phyloP scores from a whole-genome alignment of 2,113 vertebrate genomes.

The Ancistrus triradiatus region DNA sequence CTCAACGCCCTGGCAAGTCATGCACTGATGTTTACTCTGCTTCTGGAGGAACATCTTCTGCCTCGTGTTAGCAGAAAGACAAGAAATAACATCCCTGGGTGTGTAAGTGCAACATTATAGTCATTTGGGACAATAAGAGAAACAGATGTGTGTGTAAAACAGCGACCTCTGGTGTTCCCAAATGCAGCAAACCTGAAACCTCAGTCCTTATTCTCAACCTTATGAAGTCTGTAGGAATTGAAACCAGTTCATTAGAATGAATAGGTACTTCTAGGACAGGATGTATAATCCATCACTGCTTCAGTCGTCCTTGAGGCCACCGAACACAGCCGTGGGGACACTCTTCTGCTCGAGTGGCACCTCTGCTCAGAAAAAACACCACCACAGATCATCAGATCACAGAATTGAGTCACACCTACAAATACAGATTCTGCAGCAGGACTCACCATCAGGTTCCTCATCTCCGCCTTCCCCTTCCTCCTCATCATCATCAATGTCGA shows the following conservation, averaged over 20 bases:
- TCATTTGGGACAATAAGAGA: neutral
- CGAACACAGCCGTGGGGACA: conserved; percentile 82
- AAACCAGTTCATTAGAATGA: conserved; percentile 1
- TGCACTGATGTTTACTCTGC: too few species aligned
- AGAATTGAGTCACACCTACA: neutral
- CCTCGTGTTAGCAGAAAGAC: too few species aligned
- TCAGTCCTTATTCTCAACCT: neutral
- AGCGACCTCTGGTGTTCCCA: conserved; percentile 56
- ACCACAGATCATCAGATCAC: conserved; percentile 2
- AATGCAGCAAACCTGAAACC: neutral
- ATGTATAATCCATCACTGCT: neutral
- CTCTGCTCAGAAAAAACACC: conserved; percentile 63
- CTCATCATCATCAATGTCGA: conserved; percentile 80
- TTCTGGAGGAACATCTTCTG: too few species aligned
- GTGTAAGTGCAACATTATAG: neutral
- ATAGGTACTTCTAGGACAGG: neutral
- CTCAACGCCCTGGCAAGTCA: too few species aligned
- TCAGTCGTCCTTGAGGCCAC: conserved; percentile 85
- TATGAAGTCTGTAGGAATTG: neutral
- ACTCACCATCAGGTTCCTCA: conserved; percentile 80
- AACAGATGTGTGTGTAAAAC: conserved; percentile 23
- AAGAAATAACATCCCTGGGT: neutral
- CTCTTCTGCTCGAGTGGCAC: conserved; percentile 86
- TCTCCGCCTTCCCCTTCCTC: conserved; percentile 68
- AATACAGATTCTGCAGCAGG: neutral